phyloP scores from a whole-genome alignment of 2,113 vertebrate species.

The Patagioenas fasciata region DNA sequence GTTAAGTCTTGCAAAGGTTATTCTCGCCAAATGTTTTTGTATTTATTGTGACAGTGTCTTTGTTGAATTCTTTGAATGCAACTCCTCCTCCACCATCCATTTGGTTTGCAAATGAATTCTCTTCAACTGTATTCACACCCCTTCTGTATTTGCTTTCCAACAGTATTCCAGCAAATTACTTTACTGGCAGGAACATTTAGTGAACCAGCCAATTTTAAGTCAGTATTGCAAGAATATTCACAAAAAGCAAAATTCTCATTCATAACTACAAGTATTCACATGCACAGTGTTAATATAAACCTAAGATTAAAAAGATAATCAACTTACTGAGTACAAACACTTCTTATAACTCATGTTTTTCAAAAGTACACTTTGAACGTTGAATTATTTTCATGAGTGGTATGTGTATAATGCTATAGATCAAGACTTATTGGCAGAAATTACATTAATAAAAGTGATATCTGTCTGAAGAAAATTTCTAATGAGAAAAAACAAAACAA shows the following conservation, averaged over 20 bases:
- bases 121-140: slow-evolving; percentile 54
- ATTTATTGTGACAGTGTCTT: slow-evolving; percentile 51
- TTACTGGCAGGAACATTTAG: slow-evolving; percentile 51
- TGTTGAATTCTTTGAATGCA: slow-evolving; percentile 22
- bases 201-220: slow-evolving; percentile 47
- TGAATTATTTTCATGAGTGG: background rate
- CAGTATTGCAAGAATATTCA: slow-evolving; percentile 17
- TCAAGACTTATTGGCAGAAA: background rate
- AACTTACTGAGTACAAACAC: background rate
- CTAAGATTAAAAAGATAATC: background rate
- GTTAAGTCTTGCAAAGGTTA: slow-evolving; percentile 28
- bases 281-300: background rate
- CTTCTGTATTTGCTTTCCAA: slow-evolving; percentile 69
- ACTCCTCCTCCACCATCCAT: slow-evolving; percentile 12
- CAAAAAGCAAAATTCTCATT: slow-evolving; percentile 26
- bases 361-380: background rate
- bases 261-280: background rate
- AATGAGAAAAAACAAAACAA: background rate
- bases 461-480: background rate
- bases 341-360: background rate
- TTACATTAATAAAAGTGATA: fast-evolving
- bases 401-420: background rate
- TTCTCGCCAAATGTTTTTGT: slow-evolving; percentile 34
- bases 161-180: slow-evolving; percentile 62
- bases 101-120: slow-evolving; percentile 57